Evolutionary conservation across 2,113 vertebrate species (phyloP), one percentile per base, ranked within the genome.

Genomic region (Rhadina sibilatrix): DNA sequence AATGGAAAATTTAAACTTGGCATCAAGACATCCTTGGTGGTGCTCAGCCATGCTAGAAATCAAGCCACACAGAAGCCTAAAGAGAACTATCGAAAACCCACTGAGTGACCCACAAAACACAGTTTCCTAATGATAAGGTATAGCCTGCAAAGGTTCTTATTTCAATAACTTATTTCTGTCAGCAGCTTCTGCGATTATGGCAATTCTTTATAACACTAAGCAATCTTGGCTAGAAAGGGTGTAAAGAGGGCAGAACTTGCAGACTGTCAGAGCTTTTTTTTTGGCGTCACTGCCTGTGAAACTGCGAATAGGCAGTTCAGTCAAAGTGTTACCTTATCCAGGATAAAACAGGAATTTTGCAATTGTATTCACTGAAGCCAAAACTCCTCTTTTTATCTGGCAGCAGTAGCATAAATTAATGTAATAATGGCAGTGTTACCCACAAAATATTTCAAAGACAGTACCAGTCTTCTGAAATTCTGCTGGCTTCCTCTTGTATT

Each of bases 191-290:
- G 75, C 37, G 80, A 91, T 70, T 89, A 69, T 75, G 64, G 82
- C 75, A 92, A 70, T 77, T 82, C 81, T 92, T 96, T 69, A 22
- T 75, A 92, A 82, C 71, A 93, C 72, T 83, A 89, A 85, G 66
- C 54, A 93, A 63, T 96, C 88, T 95, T 96, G 95, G 92, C 90
- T 93, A 78, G 88, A 90, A 70, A 91, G 81, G n/a, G 68, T 97
- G 95, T 96, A 96, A 97, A 95, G 95, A 94, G 96, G 95, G 95
- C 92, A 96, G 87, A 96, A 90, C 54, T 93, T 94, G 68, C 87
- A 95, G 84, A 79, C 83, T 97, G 93, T 93, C 92, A 96, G 42
- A 91, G 82, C 28, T 27, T 86, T 77, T 80, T 84, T 93, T 83
- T 89, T 91, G n/a, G 93, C 31, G 15, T 90, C 68, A 65, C 83